Base-by-base conservation (phyloP, 2,797 vertebrate species). In the Buphagus erythrorhynchus region DNA sequence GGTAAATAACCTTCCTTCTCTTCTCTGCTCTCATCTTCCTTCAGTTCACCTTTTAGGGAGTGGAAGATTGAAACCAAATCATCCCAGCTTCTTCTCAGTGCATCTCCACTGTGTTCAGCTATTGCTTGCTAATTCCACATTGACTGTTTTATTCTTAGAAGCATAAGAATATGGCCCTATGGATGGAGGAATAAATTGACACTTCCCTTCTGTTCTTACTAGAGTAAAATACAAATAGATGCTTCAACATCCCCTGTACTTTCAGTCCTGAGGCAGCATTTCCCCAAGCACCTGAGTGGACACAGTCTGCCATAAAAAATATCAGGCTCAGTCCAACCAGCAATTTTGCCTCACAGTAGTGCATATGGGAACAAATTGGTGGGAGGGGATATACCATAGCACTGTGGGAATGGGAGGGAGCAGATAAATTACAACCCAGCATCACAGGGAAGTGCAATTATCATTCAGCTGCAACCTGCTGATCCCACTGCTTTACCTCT, bases 351-450 rank as follows among this genome's bases (percentile, higher is more conserved):
- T 94, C 81, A 29, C 63, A 43, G 42, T 46, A 49, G 79, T 42
- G 77, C 80, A 88, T 82, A 86, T 72, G 78, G 82, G 65, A 95
- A 82, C 92, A 86, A 96, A 87, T 80, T 93, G 88, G 36, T 83
- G 86, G 92, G 83, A 91, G 71, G 93, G 68, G 59, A 86, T 90
- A 83, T 49, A 86, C 49, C 42, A 49, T 15, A 40, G 58, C 81
- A 80, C 72, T 61, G 92, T 88, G 88, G 72, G 61, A 97, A 82
- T 83, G 80, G 94, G 95, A 97, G 81, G 81, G 95, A 92, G 54
- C 69, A 73, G 91, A 88, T 69, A 90, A 93, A 95, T 88, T 58
- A 36, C 26, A 91, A 31, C 25, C 4, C 62, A n/a, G 79, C 79
- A 86, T 78, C 69, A 40, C 18, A 54, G 40, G 42, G 61, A 90